A percentile compares a stretch with the other conserved stretches of the same genome.
Evolutionary conservation across 2,113 vertebrate species (phyloP).

Genomic region (Cinclus cinclus): DNA sequence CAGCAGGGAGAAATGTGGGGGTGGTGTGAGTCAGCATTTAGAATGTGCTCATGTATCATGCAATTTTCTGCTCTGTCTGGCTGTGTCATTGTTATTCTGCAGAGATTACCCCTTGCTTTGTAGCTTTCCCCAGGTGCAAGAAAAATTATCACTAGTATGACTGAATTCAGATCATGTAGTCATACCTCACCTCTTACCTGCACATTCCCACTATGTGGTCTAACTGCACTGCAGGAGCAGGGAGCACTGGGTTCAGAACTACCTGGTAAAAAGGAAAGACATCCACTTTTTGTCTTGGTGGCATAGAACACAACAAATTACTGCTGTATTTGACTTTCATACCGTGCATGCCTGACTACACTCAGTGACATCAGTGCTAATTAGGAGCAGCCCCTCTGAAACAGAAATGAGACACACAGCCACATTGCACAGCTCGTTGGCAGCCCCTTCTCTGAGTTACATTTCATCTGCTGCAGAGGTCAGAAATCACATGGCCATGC

Average conservation of each 20-base stretch:
- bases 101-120: neutral
- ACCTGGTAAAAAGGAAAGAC: neutral
- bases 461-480: neutral
- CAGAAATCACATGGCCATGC: neutral
- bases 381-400: neutral
- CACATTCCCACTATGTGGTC: neutral
- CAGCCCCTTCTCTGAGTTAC: neutral
- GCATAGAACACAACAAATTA: neutral
- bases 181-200: neutral
- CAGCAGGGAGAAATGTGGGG: neutral
- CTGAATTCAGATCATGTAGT: neutral
- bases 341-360: neutral
- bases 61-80: neutral
- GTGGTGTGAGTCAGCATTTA: neutral
- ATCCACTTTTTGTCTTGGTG: neutral
- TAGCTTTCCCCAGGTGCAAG: neutral
- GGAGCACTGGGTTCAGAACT: neutral
- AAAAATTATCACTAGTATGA: neutral
- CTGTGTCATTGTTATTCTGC: neutral
- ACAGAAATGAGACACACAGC: neutral
- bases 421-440: neutral
- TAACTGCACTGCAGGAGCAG: neutral
- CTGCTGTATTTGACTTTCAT: neutral
- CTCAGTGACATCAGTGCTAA: neutral
- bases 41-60: neutral